Evolutionary conservation across 2,888 invertebrate genomes (phyloP).

Genomic region (Chymomyza amoena): DNA sequence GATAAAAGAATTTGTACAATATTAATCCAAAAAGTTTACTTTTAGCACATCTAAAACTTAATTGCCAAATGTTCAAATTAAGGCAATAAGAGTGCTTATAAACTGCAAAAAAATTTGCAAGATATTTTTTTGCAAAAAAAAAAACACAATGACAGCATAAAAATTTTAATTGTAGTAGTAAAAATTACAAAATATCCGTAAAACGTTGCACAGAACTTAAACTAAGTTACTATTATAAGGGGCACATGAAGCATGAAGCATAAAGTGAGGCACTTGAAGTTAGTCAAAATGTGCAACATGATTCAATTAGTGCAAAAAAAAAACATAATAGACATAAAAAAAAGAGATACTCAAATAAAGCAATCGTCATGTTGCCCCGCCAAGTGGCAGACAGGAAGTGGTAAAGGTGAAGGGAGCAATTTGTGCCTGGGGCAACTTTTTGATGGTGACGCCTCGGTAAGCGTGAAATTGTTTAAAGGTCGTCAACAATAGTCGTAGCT

Average conservation of each 20-base stretch:
- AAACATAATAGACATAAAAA: constrained; percentile 16
- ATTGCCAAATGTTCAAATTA: no score
- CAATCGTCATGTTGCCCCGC: not conserved
- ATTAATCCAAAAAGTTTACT: no score
- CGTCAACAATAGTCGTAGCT: constrained; percentile 18
- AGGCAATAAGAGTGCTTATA: no score
- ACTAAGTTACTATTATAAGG: constrained; percentile 21
- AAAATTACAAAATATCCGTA: constrained; percentile 61
- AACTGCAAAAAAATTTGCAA: no score
- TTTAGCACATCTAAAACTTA: no score
- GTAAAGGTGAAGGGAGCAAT: not conserved
- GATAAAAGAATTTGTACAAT: no score
- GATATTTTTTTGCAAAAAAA: no score
- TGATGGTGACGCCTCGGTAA: constrained; percentile 41
- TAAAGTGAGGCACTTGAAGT: constrained; percentile 5
- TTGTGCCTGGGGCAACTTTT: not conserved
- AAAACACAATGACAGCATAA: not conserved
- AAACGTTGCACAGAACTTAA: constrained; percentile 36
- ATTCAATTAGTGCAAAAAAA: constrained; percentile 58
- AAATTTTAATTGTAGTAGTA: not conserved
- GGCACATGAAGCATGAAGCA: constrained; percentile 57
- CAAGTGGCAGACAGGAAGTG: constrained; percentile 7
- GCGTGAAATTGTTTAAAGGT: constrained; percentile 40
- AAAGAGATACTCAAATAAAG: constrained; percentile 4
- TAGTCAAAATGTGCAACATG: constrained; percentile 61